phyloP scores from a whole-genome alignment of 2,888 invertebrate species.

The Synanthedon vespiformis region DNA sequence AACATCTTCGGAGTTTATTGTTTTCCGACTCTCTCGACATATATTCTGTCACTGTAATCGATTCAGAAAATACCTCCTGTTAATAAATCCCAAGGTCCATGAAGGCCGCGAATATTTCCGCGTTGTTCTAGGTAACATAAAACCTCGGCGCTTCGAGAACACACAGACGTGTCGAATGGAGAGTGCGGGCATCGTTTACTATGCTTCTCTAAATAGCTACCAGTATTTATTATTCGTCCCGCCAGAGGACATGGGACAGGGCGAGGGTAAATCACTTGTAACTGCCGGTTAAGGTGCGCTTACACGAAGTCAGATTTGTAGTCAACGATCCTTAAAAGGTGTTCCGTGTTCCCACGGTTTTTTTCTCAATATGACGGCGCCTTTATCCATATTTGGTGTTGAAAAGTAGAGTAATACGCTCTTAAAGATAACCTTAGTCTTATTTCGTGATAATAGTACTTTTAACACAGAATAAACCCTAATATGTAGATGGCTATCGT shows the following conservation, averaged over 20 bases:
- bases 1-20: too few relatives aligned
- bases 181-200: slow-evolving; percentile 16
- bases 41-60: neutral
- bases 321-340: neutral
- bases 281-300: slow-evolving; percentile 14
- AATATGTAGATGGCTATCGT: too few relatives aligned
- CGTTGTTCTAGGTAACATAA: slow-evolving; percentile 19
- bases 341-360: neutral
- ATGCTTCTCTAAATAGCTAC: slow-evolving; percentile 32
- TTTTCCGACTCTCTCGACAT: too few relatives aligned
- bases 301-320: slow-evolving; percentile 17
- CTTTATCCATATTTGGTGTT: too few relatives aligned
- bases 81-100: slow-evolving; percentile 8
- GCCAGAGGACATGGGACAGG: slow-evolving; percentile 17
- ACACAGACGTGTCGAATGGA: slow-evolving; percentile 1
- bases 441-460: too few relatives aligned
- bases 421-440: too few relatives aligned
- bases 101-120: slow-evolving; percentile 8
- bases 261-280: slow-evolving; percentile 26
- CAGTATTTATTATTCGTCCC: slow-evolving; percentile 35
- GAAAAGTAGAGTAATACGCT: too few relatives aligned
- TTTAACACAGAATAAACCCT: too few relatives aligned
- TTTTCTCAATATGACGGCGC: neutral
- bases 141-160: slow-evolving; percentile 11
- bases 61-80: slow-evolving; percentile 7